These are phyloP conservation scores for Achlya flavicornis DNA, from an alignment of 2,888 invertebrate species.

Conservation along the genomic window DNA sequence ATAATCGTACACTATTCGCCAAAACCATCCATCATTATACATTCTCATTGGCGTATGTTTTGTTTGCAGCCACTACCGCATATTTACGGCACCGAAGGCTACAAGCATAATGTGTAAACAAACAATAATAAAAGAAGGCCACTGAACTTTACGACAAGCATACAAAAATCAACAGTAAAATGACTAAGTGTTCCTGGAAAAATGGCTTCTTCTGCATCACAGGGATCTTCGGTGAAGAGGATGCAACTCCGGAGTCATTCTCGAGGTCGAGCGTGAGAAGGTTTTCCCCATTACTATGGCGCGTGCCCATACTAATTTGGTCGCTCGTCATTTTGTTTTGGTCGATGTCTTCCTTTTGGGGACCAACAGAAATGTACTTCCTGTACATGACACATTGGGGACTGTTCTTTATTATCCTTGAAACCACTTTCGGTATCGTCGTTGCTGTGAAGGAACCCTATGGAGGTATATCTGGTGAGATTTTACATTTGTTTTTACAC, in stretches of 20 bases:
- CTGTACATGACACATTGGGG: conserved; percentile 85
- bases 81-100: background rate
- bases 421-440: conserved; percentile 66
- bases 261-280: conserved; percentile 56
- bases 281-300: conserved; percentile 68
- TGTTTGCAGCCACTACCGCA: conserved; percentile 16
- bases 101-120: conserved; percentile 16
- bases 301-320: conserved; percentile 72
- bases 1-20: conserved; percentile 12
- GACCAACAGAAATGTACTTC: conserved; percentile 71
- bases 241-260: conserved; percentile 58
- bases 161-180: conserved; percentile 26
- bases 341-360: conserved; percentile 70
- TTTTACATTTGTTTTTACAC: background rate
- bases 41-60: conserved; percentile 18
- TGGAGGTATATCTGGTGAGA: conserved; percentile 54
- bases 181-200: conserved; percentile 55
- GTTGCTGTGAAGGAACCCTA: conserved; percentile 55
- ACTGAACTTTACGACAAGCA: conserved; percentile 17
- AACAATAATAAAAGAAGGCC: conserved; percentile 22
- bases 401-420: conserved; percentile 65
- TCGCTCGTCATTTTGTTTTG: conserved; percentile 52
- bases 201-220: conserved; percentile 58
- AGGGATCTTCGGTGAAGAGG: conserved; percentile 54
- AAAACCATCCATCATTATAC: background rate